Evolutionary conservation across 2,888 invertebrate species (phyloP).

Genomic region (Aporophyla nigra): DNA sequence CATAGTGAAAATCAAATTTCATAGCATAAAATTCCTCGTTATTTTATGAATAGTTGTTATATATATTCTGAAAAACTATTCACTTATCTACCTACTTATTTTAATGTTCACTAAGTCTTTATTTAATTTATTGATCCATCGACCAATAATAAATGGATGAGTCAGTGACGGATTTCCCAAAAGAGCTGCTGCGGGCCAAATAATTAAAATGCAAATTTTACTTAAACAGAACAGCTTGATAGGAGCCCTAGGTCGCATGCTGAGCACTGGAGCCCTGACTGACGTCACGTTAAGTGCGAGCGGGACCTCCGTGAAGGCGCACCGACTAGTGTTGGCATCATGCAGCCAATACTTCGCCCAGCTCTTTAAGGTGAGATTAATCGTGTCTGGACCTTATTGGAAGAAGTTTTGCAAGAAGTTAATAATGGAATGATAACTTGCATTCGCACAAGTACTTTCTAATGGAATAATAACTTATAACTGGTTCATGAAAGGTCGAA

Average conservation of each 20-base stretch:
- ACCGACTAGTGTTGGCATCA: slow-evolving; percentile 96
- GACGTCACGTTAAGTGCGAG: slow-evolving; percentile 97
- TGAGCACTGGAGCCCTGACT: slow-evolving; percentile 95
- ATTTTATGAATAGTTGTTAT: neutral
- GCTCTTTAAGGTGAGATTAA: slow-evolving; percentile 93
- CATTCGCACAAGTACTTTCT: neutral
- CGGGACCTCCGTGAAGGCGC: slow-evolving; percentile 95
- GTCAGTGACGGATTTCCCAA: slow-evolving; percentile 52
- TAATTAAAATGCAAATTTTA: slow-evolving; percentile 45
- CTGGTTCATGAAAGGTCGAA: neutral
- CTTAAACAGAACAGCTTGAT: slow-evolving; percentile 93
- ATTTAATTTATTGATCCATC: neutral
- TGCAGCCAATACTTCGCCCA: slow-evolving; percentile 98
- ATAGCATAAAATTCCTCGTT: neutral
- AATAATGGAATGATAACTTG: too few species aligned
- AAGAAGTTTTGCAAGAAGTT: too few species aligned
- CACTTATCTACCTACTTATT: neutral
- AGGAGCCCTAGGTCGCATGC: slow-evolving; percentile 94
- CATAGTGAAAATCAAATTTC: neutral
- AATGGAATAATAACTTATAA: neutral
- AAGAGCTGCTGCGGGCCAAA: slow-evolving; percentile 45
- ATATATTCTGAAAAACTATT: too few species aligned
- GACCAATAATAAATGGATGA: neutral
- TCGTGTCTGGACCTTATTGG: neutral
- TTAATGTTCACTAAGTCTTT: too few species aligned